phyloP scores from a whole-genome alignment of 2,113 vertebrate genomes.

The Hystrix cristata region DNA sequence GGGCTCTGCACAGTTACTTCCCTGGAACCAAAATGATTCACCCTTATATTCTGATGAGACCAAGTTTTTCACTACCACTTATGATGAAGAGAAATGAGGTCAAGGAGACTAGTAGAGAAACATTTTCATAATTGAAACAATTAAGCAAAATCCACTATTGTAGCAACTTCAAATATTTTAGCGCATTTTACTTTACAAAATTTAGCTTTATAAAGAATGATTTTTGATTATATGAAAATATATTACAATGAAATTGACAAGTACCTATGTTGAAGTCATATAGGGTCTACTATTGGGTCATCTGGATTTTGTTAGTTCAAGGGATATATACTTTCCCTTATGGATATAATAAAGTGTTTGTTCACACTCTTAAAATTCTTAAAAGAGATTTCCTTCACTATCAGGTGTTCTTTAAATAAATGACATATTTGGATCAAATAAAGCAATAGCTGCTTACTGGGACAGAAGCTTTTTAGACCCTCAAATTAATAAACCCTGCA shows the following conservation, averaged over 20 bases:
- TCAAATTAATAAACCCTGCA: slow-evolving; percentile 78
- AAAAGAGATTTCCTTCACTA: background rate
- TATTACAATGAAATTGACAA: background rate
- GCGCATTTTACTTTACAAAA: background rate
- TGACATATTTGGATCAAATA: slow-evolving; percentile 77
- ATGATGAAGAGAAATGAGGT: background rate
- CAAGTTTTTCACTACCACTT: fast-evolving
- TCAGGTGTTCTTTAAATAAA: slow-evolving; percentile 71
- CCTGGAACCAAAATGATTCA: background rate
- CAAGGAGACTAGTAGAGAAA: background rate
- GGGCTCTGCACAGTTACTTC: background rate
- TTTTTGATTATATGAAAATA: slow-evolving; percentile 31
- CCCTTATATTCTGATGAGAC: background rate
- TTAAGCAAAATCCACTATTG: background rate
- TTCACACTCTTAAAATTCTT: slow-evolving; percentile 53
- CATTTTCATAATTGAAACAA: background rate
- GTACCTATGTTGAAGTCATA: background rate
- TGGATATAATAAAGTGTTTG: slow-evolving; percentile 5
- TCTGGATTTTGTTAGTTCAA: background rate
- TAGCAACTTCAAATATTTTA: background rate
- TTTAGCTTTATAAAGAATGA: background rate
- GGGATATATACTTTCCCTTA: background rate
- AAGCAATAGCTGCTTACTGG: slow-evolving; percentile 51
- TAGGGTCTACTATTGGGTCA: background rate
- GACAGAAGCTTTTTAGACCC: slow-evolving; percentile 57